A percentile compares a stretch with the other conserved stretches of the same genome.
Evolutionary conservation across 2,797 vertebrate genomes (phyloP).

Genomic region (Natrix natrix): DNA sequence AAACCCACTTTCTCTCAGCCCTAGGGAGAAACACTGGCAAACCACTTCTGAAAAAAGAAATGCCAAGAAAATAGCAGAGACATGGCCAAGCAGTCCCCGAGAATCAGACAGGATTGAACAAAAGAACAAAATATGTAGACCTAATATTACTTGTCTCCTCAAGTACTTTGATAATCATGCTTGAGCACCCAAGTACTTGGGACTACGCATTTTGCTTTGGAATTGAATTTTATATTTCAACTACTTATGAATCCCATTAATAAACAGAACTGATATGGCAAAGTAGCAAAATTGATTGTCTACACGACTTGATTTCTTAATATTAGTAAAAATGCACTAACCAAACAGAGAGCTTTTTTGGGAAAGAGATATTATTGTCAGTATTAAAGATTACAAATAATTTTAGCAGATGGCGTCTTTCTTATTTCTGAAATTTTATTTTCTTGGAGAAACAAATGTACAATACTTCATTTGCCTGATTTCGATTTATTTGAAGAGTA

Average conservation of each 20-base stretch:
- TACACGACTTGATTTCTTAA: background rate
- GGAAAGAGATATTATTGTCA: background rate
- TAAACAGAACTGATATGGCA: background rate
- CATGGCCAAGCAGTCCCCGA: background rate
- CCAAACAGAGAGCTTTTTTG: background rate
- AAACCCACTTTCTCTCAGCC: background rate
- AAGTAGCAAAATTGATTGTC: background rate
- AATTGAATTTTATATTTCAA: background rate
- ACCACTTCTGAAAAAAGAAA: background rate
- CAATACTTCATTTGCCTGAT: constrained; percentile 13
- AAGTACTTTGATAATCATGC: background rate
- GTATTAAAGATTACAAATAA: constrained; percentile 7
- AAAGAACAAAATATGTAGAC: background rate
- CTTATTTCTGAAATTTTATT: background rate
- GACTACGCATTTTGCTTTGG: background rate
- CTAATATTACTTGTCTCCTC: background rate
- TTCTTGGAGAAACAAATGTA: constrained; percentile 9
- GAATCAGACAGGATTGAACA: background rate
- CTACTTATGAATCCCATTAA: background rate
- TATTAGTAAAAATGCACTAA: background rate
- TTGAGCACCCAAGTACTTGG: background rate
- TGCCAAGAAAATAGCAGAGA: background rate
- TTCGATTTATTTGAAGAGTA: constrained; percentile 20
- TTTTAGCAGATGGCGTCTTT: background rate
- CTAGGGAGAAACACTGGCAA: background rate